Percentiles rank a stretch among this genome's conserved stretches.
These are phyloP conservation scores for Montipora foliosa DNA, from an alignment of 64 coral and sea anemone genomes.

Conservation along the genomic window DNA sequence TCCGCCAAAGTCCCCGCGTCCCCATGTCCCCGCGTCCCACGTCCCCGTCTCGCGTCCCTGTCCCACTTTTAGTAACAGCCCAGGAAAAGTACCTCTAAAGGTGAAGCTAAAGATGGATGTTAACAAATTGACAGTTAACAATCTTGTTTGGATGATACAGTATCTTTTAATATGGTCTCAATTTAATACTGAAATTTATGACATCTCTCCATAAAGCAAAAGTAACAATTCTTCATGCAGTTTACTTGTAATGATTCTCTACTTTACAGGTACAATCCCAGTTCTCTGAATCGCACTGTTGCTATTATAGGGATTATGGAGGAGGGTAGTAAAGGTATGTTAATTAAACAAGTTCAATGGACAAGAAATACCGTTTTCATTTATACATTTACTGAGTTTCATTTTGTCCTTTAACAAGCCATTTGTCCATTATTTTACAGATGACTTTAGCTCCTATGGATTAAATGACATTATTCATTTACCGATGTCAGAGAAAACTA, in stretches of 20 bases:
- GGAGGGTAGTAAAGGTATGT: conserved; percentile 27
- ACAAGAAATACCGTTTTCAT: not conserved
- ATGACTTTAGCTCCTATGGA: conserved; percentile 33
- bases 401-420: not conserved
- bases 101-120: too few species aligned
- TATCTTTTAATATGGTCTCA: too few species aligned
- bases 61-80: too few species aligned
- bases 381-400: too few species aligned
- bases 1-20: too few species aligned
- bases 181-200: too few species aligned
- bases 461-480: conserved; percentile 54
- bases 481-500: conserved; percentile 42
- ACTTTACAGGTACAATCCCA: conserved; percentile 58
- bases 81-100: too few species aligned
- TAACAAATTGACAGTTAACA: too few species aligned
- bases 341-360: not conserved
- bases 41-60: too few species aligned
- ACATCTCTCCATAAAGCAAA: not conserved
- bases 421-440: not conserved
- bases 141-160: too few species aligned
- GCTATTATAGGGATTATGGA: conserved; percentile 49
- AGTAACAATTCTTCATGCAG: not conserved
- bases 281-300: conserved; percentile 34
- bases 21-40: too few species aligned
- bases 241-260: not conserved